Evolutionary conservation across 1,140 invertebrate species (phyloP), one percentile per base, ranked within the genome.

Genomic region (Diorhabda sublineata): DNA sequence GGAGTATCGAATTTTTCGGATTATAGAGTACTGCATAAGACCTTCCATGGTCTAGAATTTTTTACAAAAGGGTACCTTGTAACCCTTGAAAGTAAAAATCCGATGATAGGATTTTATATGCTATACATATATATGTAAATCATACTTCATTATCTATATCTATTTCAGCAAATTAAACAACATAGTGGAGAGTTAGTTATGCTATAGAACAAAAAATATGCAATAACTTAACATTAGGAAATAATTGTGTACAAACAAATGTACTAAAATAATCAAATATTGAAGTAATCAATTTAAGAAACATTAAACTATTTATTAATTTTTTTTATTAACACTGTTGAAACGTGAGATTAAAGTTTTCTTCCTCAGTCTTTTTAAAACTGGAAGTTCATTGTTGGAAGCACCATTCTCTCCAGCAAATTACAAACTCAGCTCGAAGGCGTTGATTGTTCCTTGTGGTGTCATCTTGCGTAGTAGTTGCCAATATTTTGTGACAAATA

Each of bases 281-380:
- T 9, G 5, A 52, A 52, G 8, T 52, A 9, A 52, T 52, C 45
- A 52, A 6, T 6, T 6, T 6, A 9, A 9, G 1, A 6, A 52
- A 52, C 0, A 5, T 52, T 2, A 9, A 52, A 9, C 45, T 9
- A 52, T 6, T 52, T 2, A 6, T 52, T 9, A 9, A 52, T 52
- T 9, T 6, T 9, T 52, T 52, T 52, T 52, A 6, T 9, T 9
- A 52, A 52, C 8, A 52, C 8, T 52, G 5, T 5, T 52, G 1
- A 2, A 5, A 5, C 45, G 45, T 2, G 45, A 52, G 8, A 52
- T 52, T 52, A 2, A 52, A 75, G 76, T 72, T 74, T 76, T 79
- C 74, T 80, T 74, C 58, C 74, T 78, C 68, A 78, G 66, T 74
- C 70, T 78, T 75, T 75, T 76, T 67, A 79, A 77, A 78, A 79